Percentiles rank a stretch among this genome's conserved stretches.
These are phyloP conservation scores for Hephaestus fuliginosus DNA, from an alignment of 2,797 vertebrate genomes.

Conservation along the genomic window DNA sequence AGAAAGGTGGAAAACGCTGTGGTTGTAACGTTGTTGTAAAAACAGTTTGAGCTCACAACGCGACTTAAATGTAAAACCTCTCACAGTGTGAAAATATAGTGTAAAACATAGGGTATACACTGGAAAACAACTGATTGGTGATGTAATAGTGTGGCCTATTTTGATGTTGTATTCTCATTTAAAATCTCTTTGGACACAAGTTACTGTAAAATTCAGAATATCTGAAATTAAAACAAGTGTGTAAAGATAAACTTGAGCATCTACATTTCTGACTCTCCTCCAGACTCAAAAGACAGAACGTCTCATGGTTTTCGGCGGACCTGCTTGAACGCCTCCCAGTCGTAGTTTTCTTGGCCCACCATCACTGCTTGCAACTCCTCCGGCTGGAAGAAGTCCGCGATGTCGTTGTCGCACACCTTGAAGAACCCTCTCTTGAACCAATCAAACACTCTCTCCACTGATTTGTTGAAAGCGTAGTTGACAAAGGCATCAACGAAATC, in stretches of 20 bases:
- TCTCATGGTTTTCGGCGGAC: slow-evolving; percentile 72
- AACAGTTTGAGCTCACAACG: too few species aligned
- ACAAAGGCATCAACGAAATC: slow-evolving; percentile 89
- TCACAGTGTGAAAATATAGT: background rate
- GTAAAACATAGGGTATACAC: background rate
- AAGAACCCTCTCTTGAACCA: slow-evolving; percentile 93
- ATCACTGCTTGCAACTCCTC: slow-evolving; percentile 93
- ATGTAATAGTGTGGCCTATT: too few species aligned
- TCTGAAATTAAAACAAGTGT: background rate
- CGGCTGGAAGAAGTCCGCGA: slow-evolving; percentile 94
- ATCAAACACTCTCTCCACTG: slow-evolving; percentile 90
- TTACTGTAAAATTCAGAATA: background rate
- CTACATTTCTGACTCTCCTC: background rate
- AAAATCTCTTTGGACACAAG: background rate
- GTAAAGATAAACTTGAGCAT: background rate
- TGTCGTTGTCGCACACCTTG: slow-evolving; percentile 91
- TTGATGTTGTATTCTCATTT: background rate
- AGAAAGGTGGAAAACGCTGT: too few species aligned
- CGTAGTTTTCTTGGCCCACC: slow-evolving; percentile 93
- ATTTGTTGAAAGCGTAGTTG: slow-evolving; percentile 91
- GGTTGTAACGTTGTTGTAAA: too few species aligned
- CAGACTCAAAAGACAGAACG: background rate
- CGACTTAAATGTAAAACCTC: background rate
- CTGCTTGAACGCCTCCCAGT: slow-evolving; percentile 94
- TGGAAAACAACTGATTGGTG: background rate